A percentile compares a stretch with the other conserved stretches of the same genome.
phyloP scores from a whole-genome alignment of 2,888 invertebrate species.

The Chloroclystis v-ata region DNA sequence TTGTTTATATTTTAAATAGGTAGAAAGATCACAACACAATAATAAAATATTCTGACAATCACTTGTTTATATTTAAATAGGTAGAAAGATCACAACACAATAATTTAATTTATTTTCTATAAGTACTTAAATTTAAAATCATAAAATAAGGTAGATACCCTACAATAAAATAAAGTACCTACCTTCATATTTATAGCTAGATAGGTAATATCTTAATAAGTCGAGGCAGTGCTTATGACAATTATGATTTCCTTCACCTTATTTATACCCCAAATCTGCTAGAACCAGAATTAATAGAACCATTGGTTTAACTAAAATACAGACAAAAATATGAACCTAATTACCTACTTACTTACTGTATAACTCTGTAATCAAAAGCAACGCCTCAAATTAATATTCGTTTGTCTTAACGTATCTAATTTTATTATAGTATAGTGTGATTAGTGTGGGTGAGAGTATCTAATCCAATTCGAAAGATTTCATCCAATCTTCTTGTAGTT shows the following conservation, averaged over 20 bases:
- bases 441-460: too few relatives aligned
- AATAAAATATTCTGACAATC: neutral
- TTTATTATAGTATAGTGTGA: too few relatives aligned
- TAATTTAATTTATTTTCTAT: slow-evolving; percentile 1
- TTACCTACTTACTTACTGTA: too few relatives aligned
- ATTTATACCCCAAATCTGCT: neutral
- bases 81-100: neutral
- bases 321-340: too few relatives aligned
- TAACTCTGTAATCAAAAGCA: too few relatives aligned
- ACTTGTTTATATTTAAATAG: neutral
- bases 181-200: neutral
- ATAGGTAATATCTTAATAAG: slow-evolving; percentile 22
- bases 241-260: slow-evolving; percentile 5
- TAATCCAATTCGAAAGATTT: too few relatives aligned
- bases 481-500: too few relatives aligned
- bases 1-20: neutral
- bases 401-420: too few relatives aligned
- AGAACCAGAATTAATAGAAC: too few relatives aligned
- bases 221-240: slow-evolving; percentile 69
- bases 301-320: too few relatives aligned
- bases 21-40: slow-evolving; percentile 1
- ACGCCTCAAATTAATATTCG: too few relatives aligned
- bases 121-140: too few relatives aligned
- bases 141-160: neutral
- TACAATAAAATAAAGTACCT: neutral